These are phyloP conservation scores for Ophonus ardosiacus DNA, from an alignment of 2,888 invertebrate genomes.

Conservation along the genomic window DNA sequence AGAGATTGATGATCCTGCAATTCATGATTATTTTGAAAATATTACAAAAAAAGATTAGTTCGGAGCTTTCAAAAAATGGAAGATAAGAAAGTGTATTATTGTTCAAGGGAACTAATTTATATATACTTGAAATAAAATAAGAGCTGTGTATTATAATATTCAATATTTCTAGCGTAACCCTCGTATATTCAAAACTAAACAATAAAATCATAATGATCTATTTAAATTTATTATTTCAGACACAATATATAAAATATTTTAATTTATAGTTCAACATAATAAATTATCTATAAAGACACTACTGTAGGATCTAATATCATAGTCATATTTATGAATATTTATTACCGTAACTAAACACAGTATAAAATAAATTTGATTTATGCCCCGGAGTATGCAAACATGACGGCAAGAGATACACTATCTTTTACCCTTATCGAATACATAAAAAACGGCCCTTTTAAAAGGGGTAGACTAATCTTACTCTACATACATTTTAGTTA, in stretches of 20 bases:
- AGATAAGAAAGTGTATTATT: no score
- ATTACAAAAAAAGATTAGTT: no score
- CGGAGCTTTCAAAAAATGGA: no score
- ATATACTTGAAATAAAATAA: no score
- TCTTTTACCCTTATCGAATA: not conserved
- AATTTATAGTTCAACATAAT: constrained; percentile 20
- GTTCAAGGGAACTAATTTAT: no score
- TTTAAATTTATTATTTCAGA: not conserved
- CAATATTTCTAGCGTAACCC: no score
- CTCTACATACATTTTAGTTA: not conserved
- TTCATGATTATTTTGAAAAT: no score
- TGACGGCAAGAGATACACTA: not conserved
- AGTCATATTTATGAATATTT: constrained; percentile 40
- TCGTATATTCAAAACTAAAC: not conserved
- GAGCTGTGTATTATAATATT: no score
- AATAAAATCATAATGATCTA: not conserved
- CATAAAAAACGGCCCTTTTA: not conserved
- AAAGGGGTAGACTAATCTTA: not conserved
- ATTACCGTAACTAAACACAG: constrained; percentile 21
- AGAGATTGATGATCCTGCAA: no score
- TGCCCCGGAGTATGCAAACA: constrained; percentile 23
- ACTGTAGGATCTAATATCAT: constrained; percentile 6
- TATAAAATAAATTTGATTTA: constrained; percentile 40
- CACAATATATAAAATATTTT: not conserved
- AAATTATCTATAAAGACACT: constrained; percentile 4